Percentiles rank a stretch among this genome's conserved stretches.
These are phyloP conservation scores for Dioctria linearis DNA, from an alignment of 2,888 invertebrate species.

Conservation along the genomic window DNA sequence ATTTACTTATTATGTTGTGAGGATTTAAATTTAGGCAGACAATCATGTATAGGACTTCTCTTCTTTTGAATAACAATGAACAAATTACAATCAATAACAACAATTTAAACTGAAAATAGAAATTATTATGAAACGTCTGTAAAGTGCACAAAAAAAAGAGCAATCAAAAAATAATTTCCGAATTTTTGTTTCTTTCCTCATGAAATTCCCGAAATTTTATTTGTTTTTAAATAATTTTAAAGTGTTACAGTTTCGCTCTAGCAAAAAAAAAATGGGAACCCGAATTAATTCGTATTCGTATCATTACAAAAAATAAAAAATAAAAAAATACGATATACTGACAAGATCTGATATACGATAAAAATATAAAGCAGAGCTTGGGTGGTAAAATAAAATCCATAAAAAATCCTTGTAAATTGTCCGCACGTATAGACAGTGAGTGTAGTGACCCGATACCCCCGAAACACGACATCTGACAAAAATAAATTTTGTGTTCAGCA, in stretches of 20 bases:
- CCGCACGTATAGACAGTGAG: neutral
- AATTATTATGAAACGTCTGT: too few relatives aligned
- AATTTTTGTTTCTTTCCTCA: too few relatives aligned
- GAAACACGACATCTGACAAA: neutral
- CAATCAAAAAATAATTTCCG: too few relatives aligned
- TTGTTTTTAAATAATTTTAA: too few relatives aligned
- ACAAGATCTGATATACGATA: neutral
- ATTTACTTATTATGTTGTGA: too few relatives aligned
- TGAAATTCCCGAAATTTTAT: too few relatives aligned
- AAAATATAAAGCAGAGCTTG: neutral
- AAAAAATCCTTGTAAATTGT: conserved; percentile 5
- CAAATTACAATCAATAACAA: too few relatives aligned
- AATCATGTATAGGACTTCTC: too few relatives aligned
- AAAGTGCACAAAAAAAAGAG: too few relatives aligned
- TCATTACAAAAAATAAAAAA: neutral
- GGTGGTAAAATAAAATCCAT: neutral
- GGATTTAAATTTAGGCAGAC: too few relatives aligned
- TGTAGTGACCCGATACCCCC: conserved; percentile 8
- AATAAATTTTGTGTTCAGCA: conserved; percentile 15
- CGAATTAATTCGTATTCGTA: neutral
- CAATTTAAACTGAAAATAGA: too few relatives aligned
- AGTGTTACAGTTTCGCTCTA: neutral
- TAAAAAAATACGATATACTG: neutral
- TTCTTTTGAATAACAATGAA: too few relatives aligned
- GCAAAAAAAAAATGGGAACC: neutral